Base-by-base conservation (phyloP, 53 echinoderm and acorn worm genomes). In the Zoroaster sp. region DNA sequence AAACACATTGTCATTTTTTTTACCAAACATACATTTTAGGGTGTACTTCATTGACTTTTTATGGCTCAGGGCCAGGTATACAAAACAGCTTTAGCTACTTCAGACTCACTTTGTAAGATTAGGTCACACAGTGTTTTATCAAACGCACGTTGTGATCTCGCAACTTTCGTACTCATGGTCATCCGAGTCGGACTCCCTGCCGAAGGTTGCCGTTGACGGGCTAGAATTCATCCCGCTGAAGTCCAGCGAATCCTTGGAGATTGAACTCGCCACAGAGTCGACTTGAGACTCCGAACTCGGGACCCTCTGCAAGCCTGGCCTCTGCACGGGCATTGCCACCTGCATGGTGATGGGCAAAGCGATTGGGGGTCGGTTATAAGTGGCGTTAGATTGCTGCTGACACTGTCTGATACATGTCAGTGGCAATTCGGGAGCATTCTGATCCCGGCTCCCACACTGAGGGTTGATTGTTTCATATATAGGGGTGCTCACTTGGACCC, bases 101-200 rank as follows among this genome's bases (percentile, higher is more conserved):
- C n/a, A n/a, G n/a, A n/a, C n/a, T n/a, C n/a, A n/a, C n/a, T n/a
- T n/a, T n/a, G n/a, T n/a, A n/a, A n/a, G n/a, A n/a, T n/a, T n/a
- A n/a, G n/a, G n/a, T n/a, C n/a, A n/a, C n/a, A n/a, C n/a, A n/a
- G n/a, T n/a, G n/a, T 35, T 45, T 43, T 40, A 67, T 81, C 68
- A 81, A 10, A 81, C 81, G 25, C 81, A 81, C 12, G 81, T 81
- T 0, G 81, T 81, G 81, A 81, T 81, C 81, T 81, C 81, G 42
- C 81, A 81, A 66, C 81, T 81, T 30, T 66, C 67, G 67, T 81
- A 81, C 63, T 81, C 81, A 66, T 81, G 81, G 14, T 81, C 81
- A 7, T 81, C 81, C 32, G 81, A 81, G 67, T 81, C 81, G 0
- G 81, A 81, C 18, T 40, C 20, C 38, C 67, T 66, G 14, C 66